A percentile compares a stretch with the other conserved stretches of the same genome.
phyloP scores from a whole-genome alignment of 2,888 invertebrate species.

The Digitonthophagus gazella region DNA sequence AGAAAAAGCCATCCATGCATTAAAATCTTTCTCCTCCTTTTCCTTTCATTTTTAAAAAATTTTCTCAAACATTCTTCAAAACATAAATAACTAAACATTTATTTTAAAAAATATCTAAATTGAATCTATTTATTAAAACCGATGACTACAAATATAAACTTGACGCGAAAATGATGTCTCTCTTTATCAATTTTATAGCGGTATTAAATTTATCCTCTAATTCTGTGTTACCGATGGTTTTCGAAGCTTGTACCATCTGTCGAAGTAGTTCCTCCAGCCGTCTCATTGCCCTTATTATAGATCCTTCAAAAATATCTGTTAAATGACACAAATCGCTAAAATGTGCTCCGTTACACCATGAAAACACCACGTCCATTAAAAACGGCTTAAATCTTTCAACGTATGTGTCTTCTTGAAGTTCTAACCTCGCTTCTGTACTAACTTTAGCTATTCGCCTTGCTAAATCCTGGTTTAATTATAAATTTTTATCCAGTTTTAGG shows the following conservation, averaged over 20 bases:
- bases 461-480: constrained; percentile 64
- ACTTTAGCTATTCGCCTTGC: constrained; percentile 90
- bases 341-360: constrained; percentile 92
- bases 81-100: constrained; percentile 1
- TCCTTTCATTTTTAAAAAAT: background rate
- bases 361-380: constrained; percentile 95
- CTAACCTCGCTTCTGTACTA: constrained; percentile 79
- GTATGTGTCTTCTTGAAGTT: constrained; percentile 86
- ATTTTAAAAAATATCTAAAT: constrained; percentile 6
- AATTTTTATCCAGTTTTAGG: constrained; percentile 6
- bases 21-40: background rate
- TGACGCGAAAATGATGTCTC: constrained; percentile 99
- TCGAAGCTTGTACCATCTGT: constrained; percentile 94
- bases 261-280: constrained; percentile 92
- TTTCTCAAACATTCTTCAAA: too few species aligned
- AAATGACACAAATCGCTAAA: constrained; percentile 93
- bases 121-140: constrained; percentile 8
- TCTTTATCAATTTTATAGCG: constrained; percentile 86
- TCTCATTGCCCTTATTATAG: constrained; percentile 89
- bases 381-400: constrained; percentile 90
- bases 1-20: constrained; percentile 4
- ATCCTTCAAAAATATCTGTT: constrained; percentile 95
- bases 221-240: constrained; percentile 94
- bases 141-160: constrained; percentile 81
- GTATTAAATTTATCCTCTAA: constrained; percentile 94